Evolutionary conservation across 37 sponge, comb jelly and placozoan species (phyloP), one percentile per base, ranked within the genome.

Genomic region (Beroe forskalii): DNA sequence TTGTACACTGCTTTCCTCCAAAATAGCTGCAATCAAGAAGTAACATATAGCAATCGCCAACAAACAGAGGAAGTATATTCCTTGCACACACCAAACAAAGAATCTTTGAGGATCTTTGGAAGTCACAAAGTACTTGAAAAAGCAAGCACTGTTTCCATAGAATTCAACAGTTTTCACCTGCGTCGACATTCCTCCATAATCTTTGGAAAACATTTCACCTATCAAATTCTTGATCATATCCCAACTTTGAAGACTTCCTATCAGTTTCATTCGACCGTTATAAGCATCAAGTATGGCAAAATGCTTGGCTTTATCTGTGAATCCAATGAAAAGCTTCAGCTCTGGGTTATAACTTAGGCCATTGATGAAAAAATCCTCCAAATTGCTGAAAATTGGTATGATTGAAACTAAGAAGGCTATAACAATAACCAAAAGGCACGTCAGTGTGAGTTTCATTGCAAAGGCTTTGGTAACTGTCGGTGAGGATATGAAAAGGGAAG

Each of bases 181-280:
- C 4, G 4, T 64, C 25, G 14, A 22, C 66, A 64, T 8, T 8
- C 31, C 32, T 36, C 39, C 4, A 33, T 22, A 28, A 22, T 69
- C 72, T 33, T 32, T 17, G 14, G 72, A 33, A 17, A 35, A 69
- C 72, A 69, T 69, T 69, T 32, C 32, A 2, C 17, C 19, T 28
- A 69, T 37, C 39, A 69, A 2, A 32, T 69, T 35, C 12, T 36
- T 69, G 17, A 69, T 69, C 72, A 33, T 36, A 17, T 69, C 19
- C 72, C 72, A 69, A 6, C 38, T 69, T 32, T 33, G 32, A 9
- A 17, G 17, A 2, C 19, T 19, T 20, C 1, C 0, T n/a, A n/a
- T n/a, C n/a, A n/a, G n/a, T 17, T 69, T 69, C 72, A 69, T 69
- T 17, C 32, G 28, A 32, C 72, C 72, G 3, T 69, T 32, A 69